Conservation (phyloP, 2,888 invertebrate species). For the Melinaea marsaeus region DNA sequence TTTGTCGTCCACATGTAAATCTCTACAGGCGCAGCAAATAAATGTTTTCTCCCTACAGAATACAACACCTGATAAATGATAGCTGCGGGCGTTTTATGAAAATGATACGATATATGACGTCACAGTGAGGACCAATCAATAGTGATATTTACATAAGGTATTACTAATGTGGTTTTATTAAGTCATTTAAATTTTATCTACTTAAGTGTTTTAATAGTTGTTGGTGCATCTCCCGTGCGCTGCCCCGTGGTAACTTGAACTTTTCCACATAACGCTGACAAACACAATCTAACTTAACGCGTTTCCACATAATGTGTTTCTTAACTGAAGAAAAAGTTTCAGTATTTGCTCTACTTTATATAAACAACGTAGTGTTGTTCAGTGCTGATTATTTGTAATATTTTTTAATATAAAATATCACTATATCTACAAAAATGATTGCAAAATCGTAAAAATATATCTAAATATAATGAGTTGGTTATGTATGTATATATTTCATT, state of each 20-base stretch:
- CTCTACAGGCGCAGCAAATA: constrained; percentile 54
- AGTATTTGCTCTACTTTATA: not conserved
- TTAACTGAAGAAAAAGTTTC: not conserved
- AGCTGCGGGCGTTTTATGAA: constrained; percentile 61
- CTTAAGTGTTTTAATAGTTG: not conserved
- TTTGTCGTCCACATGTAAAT: constrained; percentile 54
- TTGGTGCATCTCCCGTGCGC: too few species aligned
- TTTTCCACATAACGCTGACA: not conserved
- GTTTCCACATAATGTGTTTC: not conserved
- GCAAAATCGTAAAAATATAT: too few species aligned
- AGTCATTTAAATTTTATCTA: not conserved
- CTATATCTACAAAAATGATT: too few species aligned
- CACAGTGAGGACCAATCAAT: constrained; percentile 24
- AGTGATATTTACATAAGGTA: too few species aligned
- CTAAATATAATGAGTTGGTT: too few species aligned
- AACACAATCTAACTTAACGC: constrained; percentile 1
- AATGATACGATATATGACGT: constrained; percentile 54
- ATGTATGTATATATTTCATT: too few species aligned
- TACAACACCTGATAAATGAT: constrained; percentile 67
- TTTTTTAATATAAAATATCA: too few species aligned
- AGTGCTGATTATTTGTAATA: too few species aligned
- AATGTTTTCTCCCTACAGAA: constrained; percentile 58
- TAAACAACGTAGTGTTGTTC: too few species aligned
- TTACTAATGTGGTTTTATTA: not conserved
- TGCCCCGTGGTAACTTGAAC: not conserved